Evolutionary conservation across 2,888 invertebrate genomes (phyloP), one percentile per base, ranked within the genome.

Genomic region (Andrena trimmerana): DNA sequence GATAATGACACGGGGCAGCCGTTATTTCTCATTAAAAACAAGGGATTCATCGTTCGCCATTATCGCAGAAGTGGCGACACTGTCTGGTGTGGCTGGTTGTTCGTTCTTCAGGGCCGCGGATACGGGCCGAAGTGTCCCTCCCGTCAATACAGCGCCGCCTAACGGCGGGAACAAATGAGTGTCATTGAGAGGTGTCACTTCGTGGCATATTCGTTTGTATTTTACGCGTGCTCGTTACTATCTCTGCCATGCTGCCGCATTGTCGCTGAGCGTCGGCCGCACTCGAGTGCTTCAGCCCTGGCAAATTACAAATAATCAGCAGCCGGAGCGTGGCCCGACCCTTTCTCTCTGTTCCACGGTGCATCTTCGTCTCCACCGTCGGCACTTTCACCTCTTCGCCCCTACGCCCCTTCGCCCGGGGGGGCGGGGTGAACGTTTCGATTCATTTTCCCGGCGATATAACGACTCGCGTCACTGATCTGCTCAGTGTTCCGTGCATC

Each of bases 131-230:
- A 69, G 67, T 74, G 76, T 74, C 63, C 72, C 48, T 63, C 57
- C 54, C 82, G 75, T 83, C 80, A 78, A 69, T 68, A 74, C 66
- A 78, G 59, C 65, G 60, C 78, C 36, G 72, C 62, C 68, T 78
- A 83, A 83, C 74, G 59, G 69, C 73, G 63, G 79, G 48, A 83
- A 87, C 86, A 85, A 78, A 87, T 84, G 90, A 92, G 89, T 81
- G 92, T 91, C 93, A 94, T 94, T 93, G 94, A 94, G 93, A 94
- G 94, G 94, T 94, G 94, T 94, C 93, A 94, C 93, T 93, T 94
- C 94, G 94, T 94, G 93, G 93, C 89, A 94, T 93, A 93, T 94
- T 93, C 93, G 94, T 93, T 93, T 93, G 92, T 93, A 91, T 93
- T 93, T 92, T 90, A 88, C 88, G 85, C 85, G 83, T 84, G 83